phyloP scores from a whole-genome alignment of 2,113 vertebrate species.

The human region GRCh38 chr3:125052501-125053000 shows the following conservation, averaged over 20 bases:
- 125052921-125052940: background rate
- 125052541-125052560: background rate
- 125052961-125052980: background rate
- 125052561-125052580: background rate
- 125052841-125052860: background rate
- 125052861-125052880: background rate
- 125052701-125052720: background rate
- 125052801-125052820: background rate
- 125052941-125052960: background rate
- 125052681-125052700: background rate
- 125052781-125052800: background rate
- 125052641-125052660: background rate
- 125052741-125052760: background rate
- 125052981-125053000: background rate
- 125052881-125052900: background rate
- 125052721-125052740: background rate
- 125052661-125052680: background rate
- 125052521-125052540: conserved; percentile 80
- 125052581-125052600: background rate
- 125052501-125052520: conserved; percentile 80
- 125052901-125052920: background rate
- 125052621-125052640: background rate
- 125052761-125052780: conserved; percentile 4
- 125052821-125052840: background rate
- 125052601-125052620: background rate